Conservation (phyloP, 2,888 invertebrate genomes). For the Lottia scabra region DNA sequence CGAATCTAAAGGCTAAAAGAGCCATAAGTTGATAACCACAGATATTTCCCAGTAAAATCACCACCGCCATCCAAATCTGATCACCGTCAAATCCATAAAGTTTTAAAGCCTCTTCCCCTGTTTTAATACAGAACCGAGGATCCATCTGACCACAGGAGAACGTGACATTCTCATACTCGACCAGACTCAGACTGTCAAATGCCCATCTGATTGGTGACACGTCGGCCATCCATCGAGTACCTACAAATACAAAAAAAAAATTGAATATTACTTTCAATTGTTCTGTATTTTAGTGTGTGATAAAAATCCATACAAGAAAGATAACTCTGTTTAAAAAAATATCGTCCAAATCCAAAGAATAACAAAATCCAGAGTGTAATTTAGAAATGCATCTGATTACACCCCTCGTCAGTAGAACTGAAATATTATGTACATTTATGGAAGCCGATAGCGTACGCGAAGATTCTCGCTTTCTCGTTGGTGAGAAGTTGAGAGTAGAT, state of each 20-base stretch:
- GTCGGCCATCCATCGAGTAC: conserved; percentile 53
- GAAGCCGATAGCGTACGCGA: too few relatives aligned
- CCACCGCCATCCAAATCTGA: conserved; percentile 41
- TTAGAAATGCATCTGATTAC: too few relatives aligned
- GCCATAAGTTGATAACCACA: conserved; percentile 45
- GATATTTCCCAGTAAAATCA: conserved; percentile 42
- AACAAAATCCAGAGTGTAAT: too few relatives aligned
- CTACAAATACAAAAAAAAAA: conserved; percentile 16
- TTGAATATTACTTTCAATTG: too few relatives aligned
- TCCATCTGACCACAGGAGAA: conserved; percentile 43
- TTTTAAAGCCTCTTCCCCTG: conserved; percentile 48
- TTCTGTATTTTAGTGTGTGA: too few relatives aligned
- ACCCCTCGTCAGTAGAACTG: too few relatives aligned
- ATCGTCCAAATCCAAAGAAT: too few relatives aligned
- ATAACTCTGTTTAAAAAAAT: too few relatives aligned
- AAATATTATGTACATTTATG: too few relatives aligned
- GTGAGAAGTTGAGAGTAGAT: too few relatives aligned
- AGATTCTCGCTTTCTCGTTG: too few relatives aligned
- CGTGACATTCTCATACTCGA: conserved; percentile 43
- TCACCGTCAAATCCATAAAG: conserved; percentile 47
- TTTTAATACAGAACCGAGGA: conserved; percentile 41
- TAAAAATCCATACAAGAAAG: too few relatives aligned
- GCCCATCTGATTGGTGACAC: conserved; percentile 61
- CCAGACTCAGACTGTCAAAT: conserved; percentile 52
- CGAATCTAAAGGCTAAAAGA: conserved; percentile 45